phyloP scores from a whole-genome alignment of 1,140 invertebrate species.

The Pachyrhynchus sulphureomaculatus region DNA sequence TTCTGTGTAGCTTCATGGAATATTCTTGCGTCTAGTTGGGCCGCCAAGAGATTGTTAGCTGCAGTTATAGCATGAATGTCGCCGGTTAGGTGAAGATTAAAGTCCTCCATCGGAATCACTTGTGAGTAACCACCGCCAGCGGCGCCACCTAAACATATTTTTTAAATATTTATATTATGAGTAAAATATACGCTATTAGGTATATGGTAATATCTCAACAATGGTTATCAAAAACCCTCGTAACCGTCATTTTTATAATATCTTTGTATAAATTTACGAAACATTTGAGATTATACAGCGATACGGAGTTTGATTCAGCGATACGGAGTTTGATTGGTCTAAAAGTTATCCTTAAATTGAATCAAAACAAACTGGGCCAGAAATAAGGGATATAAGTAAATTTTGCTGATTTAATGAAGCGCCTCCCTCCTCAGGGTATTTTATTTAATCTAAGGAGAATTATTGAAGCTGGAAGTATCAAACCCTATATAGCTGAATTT shows the following conservation, averaged over 20 bases:
- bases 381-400: too few species aligned
- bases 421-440: too few species aligned
- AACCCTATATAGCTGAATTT: too few species aligned
- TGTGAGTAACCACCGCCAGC: constrained; percentile 77
- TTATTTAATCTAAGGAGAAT: not conserved
- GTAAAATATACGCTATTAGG: not conserved
- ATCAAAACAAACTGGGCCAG: too few species aligned
- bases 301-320: too few species aligned
- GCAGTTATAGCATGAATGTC: constrained; percentile 98
- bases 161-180: not conserved
- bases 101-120: constrained; percentile 99
- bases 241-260: too few species aligned
- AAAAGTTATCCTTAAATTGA: too few species aligned
- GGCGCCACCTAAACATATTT: constrained; percentile 31
- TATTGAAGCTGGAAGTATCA: too few species aligned
- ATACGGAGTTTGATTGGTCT: too few species aligned
- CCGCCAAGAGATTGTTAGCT: constrained; percentile 96
- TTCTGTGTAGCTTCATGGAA: constrained; percentile 93
- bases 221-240: not conserved
- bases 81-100: constrained; percentile 97
- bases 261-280: too few species aligned
- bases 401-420: too few species aligned
- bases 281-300: too few species aligned
- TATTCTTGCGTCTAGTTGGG: constrained; percentile 90
- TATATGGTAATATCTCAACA: not conserved